phyloP scores from a whole-genome alignment of 2,797 vertebrate species.

The Echeneis naucrates region DNA sequence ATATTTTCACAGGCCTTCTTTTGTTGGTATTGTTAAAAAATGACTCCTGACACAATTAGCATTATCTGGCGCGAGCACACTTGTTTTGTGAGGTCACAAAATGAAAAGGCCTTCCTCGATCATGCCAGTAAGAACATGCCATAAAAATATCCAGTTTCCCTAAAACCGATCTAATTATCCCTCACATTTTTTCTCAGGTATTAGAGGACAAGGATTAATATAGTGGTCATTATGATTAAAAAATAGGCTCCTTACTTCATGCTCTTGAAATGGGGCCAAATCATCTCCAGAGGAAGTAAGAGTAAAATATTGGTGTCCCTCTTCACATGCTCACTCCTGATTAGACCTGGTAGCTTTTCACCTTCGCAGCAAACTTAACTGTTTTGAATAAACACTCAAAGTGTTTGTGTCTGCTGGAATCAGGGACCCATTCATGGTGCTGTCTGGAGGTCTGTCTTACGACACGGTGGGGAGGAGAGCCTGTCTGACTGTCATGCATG shows the following conservation, averaged over 20 bases:
- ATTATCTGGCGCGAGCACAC: slow-evolving; percentile 4
- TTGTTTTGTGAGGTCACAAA: slow-evolving; percentile 36
- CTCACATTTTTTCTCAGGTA: slow-evolving; percentile 22
- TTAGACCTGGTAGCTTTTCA: slow-evolving; percentile 11
- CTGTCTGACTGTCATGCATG: slow-evolving; percentile 99
- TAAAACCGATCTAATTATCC: slow-evolving; percentile 54
- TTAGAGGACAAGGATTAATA: slow-evolving; percentile 60
- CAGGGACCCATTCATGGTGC: slow-evolving; percentile 97
- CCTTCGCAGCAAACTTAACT: neutral
- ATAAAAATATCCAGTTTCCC: slow-evolving; percentile 23
- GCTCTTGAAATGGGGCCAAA: slow-evolving; percentile 53
- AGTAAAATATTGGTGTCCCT: slow-evolving; percentile 24
- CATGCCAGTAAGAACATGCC: neutral
- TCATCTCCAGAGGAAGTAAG: slow-evolving; percentile 49
- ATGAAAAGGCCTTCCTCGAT: slow-evolving; percentile 21
- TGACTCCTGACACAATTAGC: slow-evolving; percentile 2
- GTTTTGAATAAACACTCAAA: slow-evolving; percentile 33
- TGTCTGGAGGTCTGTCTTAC: slow-evolving; percentile 97
- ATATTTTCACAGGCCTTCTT: neutral
- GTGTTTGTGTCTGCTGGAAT: slow-evolving; percentile 45
- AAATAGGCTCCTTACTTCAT: slow-evolving; percentile 36
- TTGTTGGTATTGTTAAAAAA: slow-evolving; percentile 3
- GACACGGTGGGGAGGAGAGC: slow-evolving; percentile 96
- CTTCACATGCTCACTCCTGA: slow-evolving; percentile 23
- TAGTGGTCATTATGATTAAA: slow-evolving; percentile 63